phyloP scores from a whole-genome alignment of 2,888 invertebrate species.

The Dasysyrphus tricinctus region DNA sequence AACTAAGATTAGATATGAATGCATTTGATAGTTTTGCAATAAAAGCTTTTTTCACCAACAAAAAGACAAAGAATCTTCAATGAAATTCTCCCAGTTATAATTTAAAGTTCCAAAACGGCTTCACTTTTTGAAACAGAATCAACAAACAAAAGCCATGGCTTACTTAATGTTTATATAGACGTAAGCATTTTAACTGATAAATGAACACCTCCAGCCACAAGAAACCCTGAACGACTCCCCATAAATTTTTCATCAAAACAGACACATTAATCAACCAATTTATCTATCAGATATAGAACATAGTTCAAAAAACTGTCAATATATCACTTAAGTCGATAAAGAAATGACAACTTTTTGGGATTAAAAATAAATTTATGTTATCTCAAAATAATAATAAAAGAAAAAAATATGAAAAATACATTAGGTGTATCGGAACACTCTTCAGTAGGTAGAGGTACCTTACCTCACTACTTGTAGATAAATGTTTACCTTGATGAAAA shows the following conservation, averaged over 20 bases:
- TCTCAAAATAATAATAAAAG: background rate
- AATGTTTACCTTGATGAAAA: conserved; percentile 2
- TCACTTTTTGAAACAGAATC: background rate
- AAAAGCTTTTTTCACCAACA: background rate
- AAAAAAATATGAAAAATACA: background rate
- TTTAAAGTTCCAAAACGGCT: background rate
- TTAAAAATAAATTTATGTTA: conserved; percentile 31
- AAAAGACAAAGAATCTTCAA: background rate
- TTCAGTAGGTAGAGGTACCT: background rate
- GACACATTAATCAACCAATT: background rate
- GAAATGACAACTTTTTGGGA: conserved; percentile 18
- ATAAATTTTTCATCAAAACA: conserved; percentile 3
- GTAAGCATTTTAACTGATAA: background rate
- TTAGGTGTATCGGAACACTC: background rate
- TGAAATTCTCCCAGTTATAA: background rate
- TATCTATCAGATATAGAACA: background rate
- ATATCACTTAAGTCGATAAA: conserved; percentile 33
- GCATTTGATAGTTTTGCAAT: background rate
- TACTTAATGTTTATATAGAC: background rate
- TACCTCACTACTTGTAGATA: conserved; percentile 3
- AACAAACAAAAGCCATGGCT: background rate
- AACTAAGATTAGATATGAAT: background rate
- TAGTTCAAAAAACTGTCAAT: conserved; percentile 4
- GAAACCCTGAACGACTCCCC: background rate
- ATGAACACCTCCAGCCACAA: background rate